Percentiles rank a stretch among this genome's conserved stretches.
Evolutionary conservation across 2,797 vertebrate species (phyloP).

Genomic region (Chiloscyllium punctatum): DNA sequence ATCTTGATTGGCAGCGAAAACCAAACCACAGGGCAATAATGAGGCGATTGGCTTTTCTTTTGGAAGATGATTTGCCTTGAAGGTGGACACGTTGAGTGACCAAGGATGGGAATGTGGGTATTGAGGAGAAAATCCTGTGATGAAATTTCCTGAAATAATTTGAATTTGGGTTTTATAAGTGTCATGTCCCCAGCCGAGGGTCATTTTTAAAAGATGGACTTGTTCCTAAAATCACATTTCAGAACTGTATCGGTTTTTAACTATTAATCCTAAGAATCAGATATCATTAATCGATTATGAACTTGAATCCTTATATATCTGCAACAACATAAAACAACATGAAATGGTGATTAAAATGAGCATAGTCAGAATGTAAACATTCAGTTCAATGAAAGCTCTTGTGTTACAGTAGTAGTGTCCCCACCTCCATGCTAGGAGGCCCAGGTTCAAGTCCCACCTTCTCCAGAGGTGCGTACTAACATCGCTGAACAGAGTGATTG

Average conservation of each 20-base stretch:
- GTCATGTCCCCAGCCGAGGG: background rate
- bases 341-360: background rate
- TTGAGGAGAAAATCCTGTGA: background rate
- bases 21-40: no score
- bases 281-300: background rate
- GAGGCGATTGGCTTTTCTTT: no score
- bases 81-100: background rate
- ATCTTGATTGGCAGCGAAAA: no score
- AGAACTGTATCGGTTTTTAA: background rate
- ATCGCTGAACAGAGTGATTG: no score
- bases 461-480: no score
- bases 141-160: background rate
- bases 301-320: background rate
- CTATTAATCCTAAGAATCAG: background rate
- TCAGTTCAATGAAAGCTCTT: background rate
- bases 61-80: no score
- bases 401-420: no score
- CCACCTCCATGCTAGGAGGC: no score
- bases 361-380: background rate
- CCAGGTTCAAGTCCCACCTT: no score
- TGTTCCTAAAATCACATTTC: background rate
- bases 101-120: background rate
- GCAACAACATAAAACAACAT: background rate
- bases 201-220: background rate
- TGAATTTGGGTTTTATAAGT: background rate